A percentile compares a stretch with the other conserved stretches of the same genome.
Evolutionary conservation across 2,888 invertebrate genomes (phyloP).

Genomic region (Chorisops tibialis): DNA sequence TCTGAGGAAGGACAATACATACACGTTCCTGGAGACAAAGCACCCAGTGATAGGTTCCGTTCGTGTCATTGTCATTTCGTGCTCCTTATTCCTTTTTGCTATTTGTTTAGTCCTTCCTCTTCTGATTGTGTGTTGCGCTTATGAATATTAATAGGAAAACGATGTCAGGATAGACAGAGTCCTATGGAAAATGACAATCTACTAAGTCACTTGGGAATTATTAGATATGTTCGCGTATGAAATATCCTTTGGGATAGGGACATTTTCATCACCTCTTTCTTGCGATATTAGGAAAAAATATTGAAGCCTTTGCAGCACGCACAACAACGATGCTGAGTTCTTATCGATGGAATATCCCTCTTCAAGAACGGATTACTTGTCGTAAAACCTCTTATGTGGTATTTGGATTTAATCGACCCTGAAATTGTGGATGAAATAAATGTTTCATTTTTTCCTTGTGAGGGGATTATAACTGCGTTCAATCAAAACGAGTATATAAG

Average conservation of each 20-base stretch:
- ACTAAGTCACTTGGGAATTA: constrained; percentile 19
- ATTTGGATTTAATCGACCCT: constrained; percentile 34
- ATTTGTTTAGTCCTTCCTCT: constrained; percentile 24
- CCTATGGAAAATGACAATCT: background rate
- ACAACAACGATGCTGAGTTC: background rate
- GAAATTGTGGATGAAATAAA: constrained; percentile 31
- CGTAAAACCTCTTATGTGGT: constrained; percentile 34
- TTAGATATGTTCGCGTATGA: constrained; percentile 1
- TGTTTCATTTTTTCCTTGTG: constrained; percentile 18
- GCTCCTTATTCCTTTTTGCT: background rate
- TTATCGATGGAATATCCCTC: background rate
- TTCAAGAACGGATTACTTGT: constrained; percentile 29
- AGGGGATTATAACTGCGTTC: background rate
- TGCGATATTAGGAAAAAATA: background rate
- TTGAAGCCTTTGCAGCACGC: background rate
- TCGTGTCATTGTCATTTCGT: background rate
- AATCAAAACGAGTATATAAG: no score
- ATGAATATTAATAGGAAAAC: constrained; percentile 19
- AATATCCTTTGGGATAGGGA: background rate
- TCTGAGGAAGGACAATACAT: no score
- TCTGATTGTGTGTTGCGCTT: constrained; percentile 16
- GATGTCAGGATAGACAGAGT: background rate
- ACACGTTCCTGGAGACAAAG: background rate
- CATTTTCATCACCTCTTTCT: background rate
- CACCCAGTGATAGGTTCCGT: background rate